Conservation (phyloP, 1,140 invertebrate genomes). For the Acromyrmex echinatior region DNA sequence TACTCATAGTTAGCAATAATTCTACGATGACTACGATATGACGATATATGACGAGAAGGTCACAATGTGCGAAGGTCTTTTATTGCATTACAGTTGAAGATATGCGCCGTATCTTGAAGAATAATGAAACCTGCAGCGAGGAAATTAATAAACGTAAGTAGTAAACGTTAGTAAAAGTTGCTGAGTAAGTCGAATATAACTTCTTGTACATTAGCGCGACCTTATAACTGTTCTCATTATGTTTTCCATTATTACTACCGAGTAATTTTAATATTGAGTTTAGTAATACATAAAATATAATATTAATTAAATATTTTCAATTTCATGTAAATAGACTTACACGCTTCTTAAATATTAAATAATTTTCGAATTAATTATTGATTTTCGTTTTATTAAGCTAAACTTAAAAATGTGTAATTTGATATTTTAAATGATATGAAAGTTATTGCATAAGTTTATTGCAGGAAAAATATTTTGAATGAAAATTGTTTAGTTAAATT, state of each 20-base stretch:
- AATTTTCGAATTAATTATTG: background rate
- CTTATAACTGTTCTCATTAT: slow-evolving; percentile 36
- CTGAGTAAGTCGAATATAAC: slow-evolving; percentile 32
- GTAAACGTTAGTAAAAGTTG: slow-evolving; percentile 49
- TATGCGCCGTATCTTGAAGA: slow-evolving; percentile 42
- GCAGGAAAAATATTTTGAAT: background rate
- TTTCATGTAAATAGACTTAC: background rate
- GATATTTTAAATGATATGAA: background rate
- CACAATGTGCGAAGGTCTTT: slow-evolving; percentile 25
- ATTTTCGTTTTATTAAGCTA: background rate
- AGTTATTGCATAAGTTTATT: slow-evolving; percentile 1
- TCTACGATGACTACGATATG: background rate
- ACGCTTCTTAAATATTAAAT: background rate
- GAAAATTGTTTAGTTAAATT: slow-evolving; percentile 3
- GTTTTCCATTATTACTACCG: slow-evolving; percentile 19
- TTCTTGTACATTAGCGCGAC: slow-evolving; percentile 23
- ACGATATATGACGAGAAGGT: background rate
- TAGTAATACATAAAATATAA: background rate
- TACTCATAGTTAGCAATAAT: background rate
- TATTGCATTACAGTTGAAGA: slow-evolving; percentile 15
- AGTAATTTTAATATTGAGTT: slow-evolving; percentile 20
- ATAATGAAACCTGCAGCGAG: slow-evolving; percentile 39
- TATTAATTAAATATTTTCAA: background rate
- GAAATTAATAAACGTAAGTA: slow-evolving; percentile 53
- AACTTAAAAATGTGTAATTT: background rate